These are phyloP conservation scores for Coranthus polyacanthus DNA, from an alignment of 2,797 vertebrate species.

Conservation along the genomic window DNA sequence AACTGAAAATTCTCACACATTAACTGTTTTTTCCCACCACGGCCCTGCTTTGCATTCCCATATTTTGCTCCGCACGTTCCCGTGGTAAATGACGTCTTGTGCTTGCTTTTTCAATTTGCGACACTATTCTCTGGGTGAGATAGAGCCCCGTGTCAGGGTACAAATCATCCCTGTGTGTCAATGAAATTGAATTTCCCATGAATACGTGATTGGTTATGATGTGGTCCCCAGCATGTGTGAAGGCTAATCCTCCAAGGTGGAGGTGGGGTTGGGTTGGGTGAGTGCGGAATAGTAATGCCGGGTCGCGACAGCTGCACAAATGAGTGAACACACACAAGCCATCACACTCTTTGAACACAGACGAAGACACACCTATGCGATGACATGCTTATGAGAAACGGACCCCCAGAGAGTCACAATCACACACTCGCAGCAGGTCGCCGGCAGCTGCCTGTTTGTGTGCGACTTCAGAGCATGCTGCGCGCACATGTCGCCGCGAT, in stretches of 20 bases:
- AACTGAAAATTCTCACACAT: conserved; percentile 44
- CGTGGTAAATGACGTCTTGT: conserved; percentile 54
- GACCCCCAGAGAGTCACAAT: conserved; percentile 60
- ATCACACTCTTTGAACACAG: no score
- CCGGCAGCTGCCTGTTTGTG: conserved; percentile 63
- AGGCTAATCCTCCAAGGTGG: conserved; percentile 57
- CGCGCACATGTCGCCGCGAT: conserved; percentile 46
- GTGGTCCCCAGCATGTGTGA: conserved; percentile 53
- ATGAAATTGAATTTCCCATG: conserved; percentile 80
- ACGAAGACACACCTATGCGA: conserved; percentile 49
- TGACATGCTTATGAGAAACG: conserved; percentile 56
- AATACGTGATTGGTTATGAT: conserved; percentile 78
- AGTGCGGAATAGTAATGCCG: neutral
- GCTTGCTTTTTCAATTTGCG: conserved; percentile 77
- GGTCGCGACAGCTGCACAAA: conserved; percentile 40
- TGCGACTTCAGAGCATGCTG: conserved; percentile 55
- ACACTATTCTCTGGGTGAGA: conserved; percentile 66
- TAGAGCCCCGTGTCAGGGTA: conserved; percentile 63
- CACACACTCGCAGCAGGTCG: conserved; percentile 51
- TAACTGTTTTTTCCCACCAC: conserved; percentile 34
- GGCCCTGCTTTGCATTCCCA: conserved; percentile 17
- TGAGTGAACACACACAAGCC: neutral
- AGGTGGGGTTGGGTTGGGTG: neutral
- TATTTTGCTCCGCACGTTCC: conserved; percentile 34
- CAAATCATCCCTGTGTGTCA: conserved; percentile 70